Evolutionary conservation across 2,113 vertebrate species (phyloP), one percentile per base, ranked within the genome.

Genomic region (Mastomys natalensis): DNA sequence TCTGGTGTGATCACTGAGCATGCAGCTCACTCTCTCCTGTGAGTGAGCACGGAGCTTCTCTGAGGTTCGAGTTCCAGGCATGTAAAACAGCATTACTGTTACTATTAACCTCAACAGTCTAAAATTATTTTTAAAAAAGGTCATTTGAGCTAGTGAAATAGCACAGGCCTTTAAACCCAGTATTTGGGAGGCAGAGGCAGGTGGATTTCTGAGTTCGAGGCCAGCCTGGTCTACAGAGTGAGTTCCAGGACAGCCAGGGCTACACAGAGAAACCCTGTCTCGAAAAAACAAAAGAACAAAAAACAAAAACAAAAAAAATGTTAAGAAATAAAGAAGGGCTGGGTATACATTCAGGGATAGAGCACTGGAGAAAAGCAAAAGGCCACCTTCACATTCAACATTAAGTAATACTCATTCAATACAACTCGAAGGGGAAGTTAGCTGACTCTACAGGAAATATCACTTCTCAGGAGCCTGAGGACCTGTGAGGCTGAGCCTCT

Each of bases 401-500:
- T 7, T 15, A 60, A n/a, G 58, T 37, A 37, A 60, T 40, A 26
- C 6, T 40, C 53, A 81, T 81, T 60, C 40, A 24, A 16, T 15
- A 60, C 31, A 22, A 60, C 31, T 37, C 5, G 19, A 10, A 53
- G 78, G 51, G 34, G 51, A 55, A n/a, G 78, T 0, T 99, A 6
- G 99, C 98, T 0, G 98, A 29, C 94, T 29, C 99, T 99, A 68
- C 98, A 99, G 96, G 51, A 7, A 80, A 55, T 6, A 8, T 51
- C 51, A 12, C 34, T 34, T 37, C 76, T 51, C 26, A 77, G 76
- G 16, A 48, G 48, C 29, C 99, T 98, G 98, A 29, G 22, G 62
- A 26, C 62, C 62, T 26, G 22, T 0, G 60, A 62, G 60, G 22
- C 62, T 64, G 99, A 99, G 96, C 99, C 99, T 98, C 99, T 99